These are phyloP conservation scores for Cryptocheilus praepositus DNA, from an alignment of 2,888 invertebrate species.

Conservation along the genomic window DNA sequence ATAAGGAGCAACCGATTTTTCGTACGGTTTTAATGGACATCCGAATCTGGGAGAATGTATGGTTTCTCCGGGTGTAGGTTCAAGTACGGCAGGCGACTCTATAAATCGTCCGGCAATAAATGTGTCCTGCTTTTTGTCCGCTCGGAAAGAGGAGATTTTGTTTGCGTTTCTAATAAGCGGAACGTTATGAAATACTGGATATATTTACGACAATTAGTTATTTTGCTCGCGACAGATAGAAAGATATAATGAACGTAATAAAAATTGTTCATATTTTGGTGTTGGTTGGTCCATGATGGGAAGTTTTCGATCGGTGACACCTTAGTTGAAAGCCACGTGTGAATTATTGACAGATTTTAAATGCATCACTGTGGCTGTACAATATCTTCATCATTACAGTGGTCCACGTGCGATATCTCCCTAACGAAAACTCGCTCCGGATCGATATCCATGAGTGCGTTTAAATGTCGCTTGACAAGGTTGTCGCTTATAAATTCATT, in stretches of 20 bases:
- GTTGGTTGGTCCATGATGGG: not conserved
- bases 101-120: not conserved
- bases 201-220: too few species aligned
- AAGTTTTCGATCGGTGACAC: not conserved
- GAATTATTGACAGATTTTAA: not conserved
- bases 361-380: not conserved
- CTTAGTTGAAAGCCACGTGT: too few species aligned
- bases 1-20: conserved; percentile 36
- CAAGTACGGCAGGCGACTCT: not conserved
- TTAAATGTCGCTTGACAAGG: conserved; percentile 17
- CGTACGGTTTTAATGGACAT: conserved; percentile 37
- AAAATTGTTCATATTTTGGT: not conserved
- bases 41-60: not conserved
- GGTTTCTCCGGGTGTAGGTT: not conserved
- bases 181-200: too few species aligned
- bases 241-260: too few species aligned
- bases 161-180: too few species aligned
- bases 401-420: not conserved
- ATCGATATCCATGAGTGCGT: not conserved
- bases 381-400: not conserved
- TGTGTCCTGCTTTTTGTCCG: too few species aligned
- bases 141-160: too few species aligned
- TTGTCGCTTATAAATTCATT: conserved; percentile 13
- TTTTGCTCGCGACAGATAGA: too few species aligned
- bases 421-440: not conserved